Conservation (phyloP, 1,140 invertebrate species). For the Drosophila parabipectinata region DNA sequence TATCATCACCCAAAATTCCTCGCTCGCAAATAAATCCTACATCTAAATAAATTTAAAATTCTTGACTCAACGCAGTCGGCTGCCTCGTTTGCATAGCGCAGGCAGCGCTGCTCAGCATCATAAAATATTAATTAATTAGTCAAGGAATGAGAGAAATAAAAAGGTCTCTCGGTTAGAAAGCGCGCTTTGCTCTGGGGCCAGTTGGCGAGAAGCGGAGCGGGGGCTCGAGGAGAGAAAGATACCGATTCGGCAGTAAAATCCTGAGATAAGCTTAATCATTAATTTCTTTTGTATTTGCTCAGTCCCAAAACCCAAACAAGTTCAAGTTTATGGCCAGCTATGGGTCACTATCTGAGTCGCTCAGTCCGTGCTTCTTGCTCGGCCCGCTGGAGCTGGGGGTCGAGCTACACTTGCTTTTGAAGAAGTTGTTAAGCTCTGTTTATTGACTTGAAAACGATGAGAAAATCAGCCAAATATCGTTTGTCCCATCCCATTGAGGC, state of each 20-base stretch:
- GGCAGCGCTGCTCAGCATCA: conserved; percentile 64
- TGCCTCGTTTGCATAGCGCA: conserved; percentile 74
- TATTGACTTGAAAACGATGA: conserved; percentile 71
- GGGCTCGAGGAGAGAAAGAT: conserved; percentile 15
- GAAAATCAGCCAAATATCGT: conserved; percentile 55
- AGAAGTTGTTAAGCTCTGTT: conserved; percentile 76
- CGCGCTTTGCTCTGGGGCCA: conserved; percentile 34
- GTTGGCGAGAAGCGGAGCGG: not conserved
- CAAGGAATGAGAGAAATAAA: conserved; percentile 32
- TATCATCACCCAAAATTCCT: conserved; percentile 82
- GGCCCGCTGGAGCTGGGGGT: not conserved
- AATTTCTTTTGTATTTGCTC: conserved; percentile 77
- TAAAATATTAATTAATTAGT: conserved; percentile 83
- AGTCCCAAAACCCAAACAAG: conserved; percentile 63
- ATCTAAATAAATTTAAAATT: conserved; percentile 80
- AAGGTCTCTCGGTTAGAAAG: conserved; percentile 66
- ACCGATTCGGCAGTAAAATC: conserved; percentile 57
- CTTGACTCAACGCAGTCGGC: conserved; percentile 59
- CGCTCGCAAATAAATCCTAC: conserved; percentile 80
- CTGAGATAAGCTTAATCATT: conserved; percentile 69
- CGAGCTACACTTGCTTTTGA: conserved; percentile 51
- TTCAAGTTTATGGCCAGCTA: conserved; percentile 71
- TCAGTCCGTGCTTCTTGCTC: not conserved
- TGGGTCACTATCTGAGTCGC: conserved; percentile 4
- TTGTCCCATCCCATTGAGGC: conserved; percentile 11